phyloP scores from a whole-genome alignment of 2,888 invertebrate genomes.

The Chrysolina americana region DNA sequence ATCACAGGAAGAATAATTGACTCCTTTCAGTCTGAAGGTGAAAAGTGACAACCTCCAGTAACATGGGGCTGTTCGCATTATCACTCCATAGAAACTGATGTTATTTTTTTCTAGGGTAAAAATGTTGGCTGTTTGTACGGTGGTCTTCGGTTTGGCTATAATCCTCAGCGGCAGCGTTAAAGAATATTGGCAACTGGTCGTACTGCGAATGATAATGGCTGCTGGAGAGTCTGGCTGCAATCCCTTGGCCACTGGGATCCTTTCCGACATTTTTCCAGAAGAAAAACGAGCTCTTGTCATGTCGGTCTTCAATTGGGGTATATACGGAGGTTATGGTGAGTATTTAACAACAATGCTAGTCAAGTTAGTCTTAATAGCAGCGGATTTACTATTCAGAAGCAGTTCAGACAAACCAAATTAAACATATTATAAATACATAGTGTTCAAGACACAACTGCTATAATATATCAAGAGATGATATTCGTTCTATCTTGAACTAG shows the following conservation, averaged over 20 bases:
- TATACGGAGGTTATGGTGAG: constrained; percentile 91
- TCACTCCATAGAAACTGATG: not conserved
- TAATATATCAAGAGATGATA: no score
- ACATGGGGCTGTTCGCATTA: no score
- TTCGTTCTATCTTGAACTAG: no score
- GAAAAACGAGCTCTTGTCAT: constrained; percentile 88
- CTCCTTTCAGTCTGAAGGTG: no score
- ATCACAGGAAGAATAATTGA: no score
- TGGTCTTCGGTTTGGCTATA: constrained; percentile 89
- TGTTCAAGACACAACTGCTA: no score
- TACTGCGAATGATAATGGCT: constrained; percentile 71
- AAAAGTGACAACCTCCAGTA: no score
- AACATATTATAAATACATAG: no score
- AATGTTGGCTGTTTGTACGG: constrained; percentile 82
- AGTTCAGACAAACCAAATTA: no score
- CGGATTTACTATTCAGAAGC: no score
- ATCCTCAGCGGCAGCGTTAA: constrained; percentile 88
- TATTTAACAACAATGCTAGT: not conserved
- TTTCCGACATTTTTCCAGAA: constrained; percentile 73
- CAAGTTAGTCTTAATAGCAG: no score
- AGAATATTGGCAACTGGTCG: constrained; percentile 91
- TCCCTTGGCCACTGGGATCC: constrained; percentile 84
- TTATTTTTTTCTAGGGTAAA: constrained; percentile 72
- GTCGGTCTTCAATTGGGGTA: constrained; percentile 96
- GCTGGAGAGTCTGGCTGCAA: constrained; percentile 87